Conservation (phyloP, 2,113 vertebrate species). For the Panurus biarmicus region DNA sequence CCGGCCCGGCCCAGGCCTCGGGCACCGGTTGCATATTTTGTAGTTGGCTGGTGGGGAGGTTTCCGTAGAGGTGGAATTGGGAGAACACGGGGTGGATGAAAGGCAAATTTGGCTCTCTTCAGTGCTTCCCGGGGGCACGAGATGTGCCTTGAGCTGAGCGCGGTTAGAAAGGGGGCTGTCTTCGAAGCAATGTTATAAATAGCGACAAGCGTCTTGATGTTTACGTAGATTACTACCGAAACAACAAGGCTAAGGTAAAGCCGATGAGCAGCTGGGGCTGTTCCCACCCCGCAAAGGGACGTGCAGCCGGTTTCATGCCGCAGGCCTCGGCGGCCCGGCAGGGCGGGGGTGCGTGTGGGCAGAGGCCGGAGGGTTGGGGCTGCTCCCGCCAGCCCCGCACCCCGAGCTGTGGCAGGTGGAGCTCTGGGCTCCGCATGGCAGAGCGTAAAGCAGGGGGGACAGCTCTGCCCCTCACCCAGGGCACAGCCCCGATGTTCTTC, state of each 20-base stretch:
- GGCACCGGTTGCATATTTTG: background rate
- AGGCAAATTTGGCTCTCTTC: background rate
- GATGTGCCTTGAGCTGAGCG: background rate
- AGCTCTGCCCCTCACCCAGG: background rate
- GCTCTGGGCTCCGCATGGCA: background rate
- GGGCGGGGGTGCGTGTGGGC: background rate
- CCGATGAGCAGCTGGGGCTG: background rate
- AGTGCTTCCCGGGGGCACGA: background rate
- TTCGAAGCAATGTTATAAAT: background rate
- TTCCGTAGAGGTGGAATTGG: background rate
- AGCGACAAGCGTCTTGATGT: background rate
- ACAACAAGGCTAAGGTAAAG: background rate
- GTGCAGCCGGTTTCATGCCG: fast-evolving
- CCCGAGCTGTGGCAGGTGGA: background rate
- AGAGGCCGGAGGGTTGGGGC: background rate
- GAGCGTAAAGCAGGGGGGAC: background rate
- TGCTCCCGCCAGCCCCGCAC: fast-evolving
- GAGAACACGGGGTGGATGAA: background rate
- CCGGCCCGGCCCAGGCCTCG: background rate
- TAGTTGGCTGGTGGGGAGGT: background rate
- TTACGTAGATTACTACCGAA: background rate
- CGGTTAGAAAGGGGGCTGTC: background rate
- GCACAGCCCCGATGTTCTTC: background rate
- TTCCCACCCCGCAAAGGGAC: too few species aligned
- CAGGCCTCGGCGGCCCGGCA: background rate